phyloP scores from a whole-genome alignment of 2,888 invertebrate species.

The Chrysina gloriosa region DNA sequence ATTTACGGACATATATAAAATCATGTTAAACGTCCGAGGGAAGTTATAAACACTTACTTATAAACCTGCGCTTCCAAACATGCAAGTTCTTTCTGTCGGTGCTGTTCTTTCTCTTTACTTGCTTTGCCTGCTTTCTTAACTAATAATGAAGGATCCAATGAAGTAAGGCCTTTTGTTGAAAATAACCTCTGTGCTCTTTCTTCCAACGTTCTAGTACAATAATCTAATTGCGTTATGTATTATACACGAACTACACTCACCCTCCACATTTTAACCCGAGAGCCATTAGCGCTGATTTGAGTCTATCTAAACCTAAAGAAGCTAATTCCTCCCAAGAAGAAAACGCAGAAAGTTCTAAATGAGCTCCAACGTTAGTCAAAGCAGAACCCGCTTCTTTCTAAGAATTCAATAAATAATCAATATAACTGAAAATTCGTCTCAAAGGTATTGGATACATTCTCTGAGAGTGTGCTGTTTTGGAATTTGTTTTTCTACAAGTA shows the following conservation, averaged over 20 bases:
- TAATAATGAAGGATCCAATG: conserved; percentile 90
- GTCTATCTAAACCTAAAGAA: conserved; percentile 93
- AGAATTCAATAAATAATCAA: conserved; percentile 43
- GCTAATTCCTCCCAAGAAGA: conserved; percentile 97
- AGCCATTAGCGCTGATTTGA: conserved; percentile 97
- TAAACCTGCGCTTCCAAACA: conserved; percentile 91
- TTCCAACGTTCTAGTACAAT: conserved; percentile 79
- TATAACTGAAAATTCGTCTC: conserved; percentile 12
- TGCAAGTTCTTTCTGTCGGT: conserved; percentile 88
- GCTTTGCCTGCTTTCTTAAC: conserved; percentile 87
- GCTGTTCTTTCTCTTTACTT: conserved; percentile 71
- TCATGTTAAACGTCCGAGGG: too few relatives aligned
- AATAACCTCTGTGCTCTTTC: conserved; percentile 97
- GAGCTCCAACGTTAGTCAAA: conserved; percentile 93
- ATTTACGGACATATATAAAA: too few relatives aligned
- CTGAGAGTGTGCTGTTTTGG: too few relatives aligned
- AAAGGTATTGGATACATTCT: not conserved
- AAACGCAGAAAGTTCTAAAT: conserved; percentile 97
- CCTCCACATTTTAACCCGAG: conserved; percentile 98
- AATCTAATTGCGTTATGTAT: conserved; percentile 6
- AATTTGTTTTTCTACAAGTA: too few relatives aligned
- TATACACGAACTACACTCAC: conserved; percentile 59
- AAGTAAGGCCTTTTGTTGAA: conserved; percentile 94
- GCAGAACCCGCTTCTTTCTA: conserved; percentile 95
- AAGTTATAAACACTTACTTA: conserved; percentile 43